A percentile compares a stretch with the other conserved stretches of the same genome.
Conservation (phyloP, 1,140 invertebrate genomes). For the Nasonia longicornis region DNA sequence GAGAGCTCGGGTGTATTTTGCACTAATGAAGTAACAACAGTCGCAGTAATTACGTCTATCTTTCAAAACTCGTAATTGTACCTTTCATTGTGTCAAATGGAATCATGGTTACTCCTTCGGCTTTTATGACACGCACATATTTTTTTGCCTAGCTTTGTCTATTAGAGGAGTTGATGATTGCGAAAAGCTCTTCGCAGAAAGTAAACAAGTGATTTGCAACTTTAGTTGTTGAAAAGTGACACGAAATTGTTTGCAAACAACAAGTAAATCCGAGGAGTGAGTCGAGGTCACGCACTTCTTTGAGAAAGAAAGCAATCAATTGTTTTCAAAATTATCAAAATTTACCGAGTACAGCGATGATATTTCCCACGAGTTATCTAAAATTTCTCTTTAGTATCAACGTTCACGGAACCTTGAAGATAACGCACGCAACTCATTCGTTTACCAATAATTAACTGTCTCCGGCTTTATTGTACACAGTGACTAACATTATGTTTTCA, state of each 20-base stretch:
- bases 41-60: not conserved
- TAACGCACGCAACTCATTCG: not conserved
- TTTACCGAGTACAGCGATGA: too few relatives aligned
- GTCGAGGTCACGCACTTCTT: too few relatives aligned
- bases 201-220: not conserved
- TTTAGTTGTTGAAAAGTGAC: not conserved
- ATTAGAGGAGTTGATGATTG: not conserved
- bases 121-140: not conserved
- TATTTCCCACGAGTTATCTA: too few relatives aligned
- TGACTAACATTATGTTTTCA: not conserved
- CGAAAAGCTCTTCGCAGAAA: not conserved
- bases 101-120: not conserved
- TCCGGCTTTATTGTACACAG: not conserved
- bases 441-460: not conserved
- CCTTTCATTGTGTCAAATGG: not conserved
- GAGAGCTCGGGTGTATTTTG: not conserved
- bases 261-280: not conserved
- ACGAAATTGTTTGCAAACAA: not conserved
- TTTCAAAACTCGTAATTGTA: slow-evolving; percentile 1
- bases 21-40: not conserved
- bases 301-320: too few relatives aligned
- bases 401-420: not conserved
- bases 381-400: too few relatives aligned
- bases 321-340: too few relatives aligned
- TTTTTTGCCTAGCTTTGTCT: not conserved